A percentile compares a stretch with the other conserved stretches of the same genome.
phyloP scores from a whole-genome alignment of 2,113 vertebrate species.

The Oreotrochilus melanogaster region DNA sequence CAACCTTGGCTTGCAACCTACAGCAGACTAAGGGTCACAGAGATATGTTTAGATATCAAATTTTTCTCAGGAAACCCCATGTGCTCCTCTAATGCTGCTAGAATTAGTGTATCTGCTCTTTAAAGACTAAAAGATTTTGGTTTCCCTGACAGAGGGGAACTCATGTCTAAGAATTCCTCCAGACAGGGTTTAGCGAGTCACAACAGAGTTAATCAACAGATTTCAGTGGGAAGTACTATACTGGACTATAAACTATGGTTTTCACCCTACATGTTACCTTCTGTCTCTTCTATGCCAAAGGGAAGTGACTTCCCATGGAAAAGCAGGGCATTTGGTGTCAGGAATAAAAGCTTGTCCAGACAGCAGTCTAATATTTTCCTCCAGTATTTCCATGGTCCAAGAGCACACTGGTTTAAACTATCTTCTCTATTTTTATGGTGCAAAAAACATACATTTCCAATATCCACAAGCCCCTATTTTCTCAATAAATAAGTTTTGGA shows the following conservation, averaged over 20 bases:
- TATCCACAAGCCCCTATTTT: background rate
- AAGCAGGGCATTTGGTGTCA: background rate
- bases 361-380: background rate
- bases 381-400: background rate
- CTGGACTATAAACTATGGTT: background rate
- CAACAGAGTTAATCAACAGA: background rate
- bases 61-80: background rate
- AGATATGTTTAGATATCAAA: background rate
- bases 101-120: background rate
- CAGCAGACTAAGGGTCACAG: background rate
- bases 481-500: background rate
- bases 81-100: background rate
- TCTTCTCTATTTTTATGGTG: background rate
- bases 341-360: background rate
- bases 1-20: background rate
- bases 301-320: background rate
- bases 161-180: background rate
- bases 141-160: background rate
- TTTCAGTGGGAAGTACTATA: background rate
- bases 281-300: background rate
- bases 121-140: background rate
- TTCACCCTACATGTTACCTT: background rate
- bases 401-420: background rate
- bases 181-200: background rate
- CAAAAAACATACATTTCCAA: background rate